Percentiles rank a stretch among this genome's conserved stretches.
Conservation (phyloP, 2,888 invertebrate genomes). For the Lysandra bellargus region DNA sequence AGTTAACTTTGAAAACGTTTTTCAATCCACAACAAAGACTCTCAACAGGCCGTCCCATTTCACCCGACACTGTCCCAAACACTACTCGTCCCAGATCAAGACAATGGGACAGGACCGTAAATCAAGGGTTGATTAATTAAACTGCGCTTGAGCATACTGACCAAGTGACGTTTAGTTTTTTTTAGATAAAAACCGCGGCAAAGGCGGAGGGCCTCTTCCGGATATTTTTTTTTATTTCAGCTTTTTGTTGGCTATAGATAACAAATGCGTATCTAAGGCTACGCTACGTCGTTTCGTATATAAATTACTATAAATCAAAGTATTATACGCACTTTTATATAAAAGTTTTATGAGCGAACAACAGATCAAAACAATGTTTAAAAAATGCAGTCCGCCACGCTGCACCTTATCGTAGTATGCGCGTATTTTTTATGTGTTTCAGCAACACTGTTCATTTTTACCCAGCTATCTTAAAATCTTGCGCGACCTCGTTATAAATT, state of each 20-base stretch:
- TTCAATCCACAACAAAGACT: conserved; percentile 36
- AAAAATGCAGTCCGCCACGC: no score
- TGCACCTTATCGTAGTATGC: no score
- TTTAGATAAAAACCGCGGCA: neutral
- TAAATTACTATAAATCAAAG: neutral
- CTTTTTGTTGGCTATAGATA: neutral
- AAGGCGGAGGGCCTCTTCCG: neutral
- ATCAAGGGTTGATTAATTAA: conserved; percentile 74
- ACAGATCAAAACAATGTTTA: no score
- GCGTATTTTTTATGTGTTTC: no score
- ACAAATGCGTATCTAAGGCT: neutral
- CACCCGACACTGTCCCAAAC: conserved; percentile 43
- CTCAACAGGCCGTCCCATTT: conserved; percentile 36
- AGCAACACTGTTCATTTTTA: no score
- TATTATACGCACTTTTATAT: no score
- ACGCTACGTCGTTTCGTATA: neutral
- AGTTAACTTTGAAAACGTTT: conserved; percentile 25
- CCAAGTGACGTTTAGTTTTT: conserved; percentile 35
- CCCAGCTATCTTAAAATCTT: no score
- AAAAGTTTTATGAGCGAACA: no score
- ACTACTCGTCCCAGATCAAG: conserved; percentile 41
- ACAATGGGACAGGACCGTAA: conserved; percentile 57
- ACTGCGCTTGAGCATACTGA: conserved; percentile 39
- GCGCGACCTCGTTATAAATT: neutral
- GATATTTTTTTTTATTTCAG: neutral